phyloP scores from a whole-genome alignment of 2,888 invertebrate species.

The Pseudococcus viburni region DNA sequence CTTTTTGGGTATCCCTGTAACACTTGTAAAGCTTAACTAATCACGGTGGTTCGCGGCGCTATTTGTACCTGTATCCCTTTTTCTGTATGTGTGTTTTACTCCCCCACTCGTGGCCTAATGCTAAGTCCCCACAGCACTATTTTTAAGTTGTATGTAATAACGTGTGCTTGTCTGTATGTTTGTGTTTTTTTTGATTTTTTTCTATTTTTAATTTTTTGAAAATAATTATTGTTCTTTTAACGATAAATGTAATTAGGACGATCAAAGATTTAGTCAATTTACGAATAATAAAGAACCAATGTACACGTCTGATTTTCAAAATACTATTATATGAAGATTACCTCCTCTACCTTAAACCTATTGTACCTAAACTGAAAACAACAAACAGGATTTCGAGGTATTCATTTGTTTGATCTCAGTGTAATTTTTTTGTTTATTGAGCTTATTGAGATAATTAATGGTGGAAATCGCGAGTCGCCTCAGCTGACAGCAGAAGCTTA shows the following conservation, averaged over 20 bases:
- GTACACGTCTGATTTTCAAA: constrained; percentile 65
- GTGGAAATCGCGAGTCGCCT: not conserved
- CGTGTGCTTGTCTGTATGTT: not conserved
- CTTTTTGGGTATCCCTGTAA: constrained; percentile 32
- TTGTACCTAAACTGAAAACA: constrained; percentile 39
- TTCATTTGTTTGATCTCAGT: constrained; percentile 64
- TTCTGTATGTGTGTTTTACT: not conserved
- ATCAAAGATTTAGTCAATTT: constrained; percentile 65
- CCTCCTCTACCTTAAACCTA: constrained; percentile 28
- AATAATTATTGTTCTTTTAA: constrained; percentile 53
- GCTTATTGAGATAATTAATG: constrained; percentile 26
- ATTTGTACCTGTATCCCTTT: not conserved
- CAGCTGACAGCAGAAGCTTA: not conserved
- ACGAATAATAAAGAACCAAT: constrained; percentile 65
- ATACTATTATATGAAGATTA: constrained; percentile 63
- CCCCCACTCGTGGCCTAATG: not conserved
- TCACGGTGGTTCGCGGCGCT: constrained; percentile 22
- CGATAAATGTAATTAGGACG: constrained; percentile 63
- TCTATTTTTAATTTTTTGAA: not conserved
- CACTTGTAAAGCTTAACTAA: constrained; percentile 23
- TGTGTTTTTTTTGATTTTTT: not conserved
- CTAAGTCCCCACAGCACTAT: not conserved
- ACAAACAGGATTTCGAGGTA: constrained; percentile 60
- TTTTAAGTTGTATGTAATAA: constrained; percentile 3
- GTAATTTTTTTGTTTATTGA: constrained; percentile 25